phyloP scores from a whole-genome alignment of 2,888 invertebrate species.

The Xanthia togata region DNA sequence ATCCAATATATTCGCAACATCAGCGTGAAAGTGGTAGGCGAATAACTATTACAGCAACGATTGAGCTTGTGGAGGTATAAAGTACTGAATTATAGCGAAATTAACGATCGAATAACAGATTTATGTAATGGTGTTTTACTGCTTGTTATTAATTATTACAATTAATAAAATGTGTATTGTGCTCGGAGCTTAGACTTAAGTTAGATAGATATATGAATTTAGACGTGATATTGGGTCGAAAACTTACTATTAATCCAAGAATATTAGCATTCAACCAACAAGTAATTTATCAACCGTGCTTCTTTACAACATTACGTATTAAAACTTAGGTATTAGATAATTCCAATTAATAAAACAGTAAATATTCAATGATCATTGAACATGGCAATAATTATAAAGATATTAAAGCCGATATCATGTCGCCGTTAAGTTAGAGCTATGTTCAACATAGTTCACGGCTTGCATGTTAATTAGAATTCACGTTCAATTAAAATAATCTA shows the following conservation, averaged over 20 bases:
- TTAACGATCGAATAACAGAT: constrained; percentile 52
- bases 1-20: constrained; percentile 64
- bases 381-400: constrained; percentile 65
- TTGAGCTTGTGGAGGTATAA: constrained; percentile 41
- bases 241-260: background rate
- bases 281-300: background rate
- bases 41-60: constrained; percentile 61
- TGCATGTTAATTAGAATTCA: constrained; percentile 70
- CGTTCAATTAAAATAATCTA: constrained; percentile 70
- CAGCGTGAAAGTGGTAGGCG: constrained; percentile 63
- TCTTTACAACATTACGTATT: constrained; percentile 9
- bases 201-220: background rate
- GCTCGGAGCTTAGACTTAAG: background rate
- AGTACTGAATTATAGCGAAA: constrained; percentile 55
- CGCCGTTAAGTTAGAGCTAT: constrained; percentile 56
- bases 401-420: constrained; percentile 64
- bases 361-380: constrained; percentile 55
- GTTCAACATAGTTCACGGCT: constrained; percentile 64
- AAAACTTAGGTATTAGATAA: constrained; percentile 26
- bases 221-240: background rate
- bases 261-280: background rate
- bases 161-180: constrained; percentile 20
- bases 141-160: constrained; percentile 39
- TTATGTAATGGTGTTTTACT: constrained; percentile 37
- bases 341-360: constrained; percentile 54